phyloP scores from a whole-genome alignment of 2,113 vertebrate species.

The Etheostoma spectabile region DNA sequence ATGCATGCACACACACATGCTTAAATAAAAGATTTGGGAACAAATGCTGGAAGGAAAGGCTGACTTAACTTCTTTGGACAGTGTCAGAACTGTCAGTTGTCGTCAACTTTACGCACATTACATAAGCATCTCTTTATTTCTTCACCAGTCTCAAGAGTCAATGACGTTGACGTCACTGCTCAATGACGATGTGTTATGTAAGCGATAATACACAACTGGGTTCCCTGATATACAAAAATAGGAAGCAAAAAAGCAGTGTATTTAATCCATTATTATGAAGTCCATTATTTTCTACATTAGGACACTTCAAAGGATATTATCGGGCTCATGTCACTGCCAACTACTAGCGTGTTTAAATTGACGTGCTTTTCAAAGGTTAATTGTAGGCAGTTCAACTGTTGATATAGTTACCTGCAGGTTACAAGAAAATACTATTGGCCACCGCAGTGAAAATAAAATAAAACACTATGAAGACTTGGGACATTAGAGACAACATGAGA shows the following conservation, averaged over 20 bases:
- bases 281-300: not conserved
- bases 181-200: constrained; percentile 32
- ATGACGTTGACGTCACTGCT: not conserved
- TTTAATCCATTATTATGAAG: not conserved
- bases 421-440: not conserved
- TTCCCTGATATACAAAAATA: not conserved
- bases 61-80: constrained; percentile 72
- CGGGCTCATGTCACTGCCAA: not conserved
- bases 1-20: constrained; percentile 15
- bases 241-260: not conserved
- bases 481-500: not conserved
- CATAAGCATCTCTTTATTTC: constrained; percentile 54
- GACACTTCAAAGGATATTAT: not conserved
- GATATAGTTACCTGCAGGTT: constrained; percentile 1
- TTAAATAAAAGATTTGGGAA: constrained; percentile 37
- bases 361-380: too few species aligned
- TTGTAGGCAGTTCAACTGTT: not conserved
- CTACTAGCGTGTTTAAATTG: not conserved
- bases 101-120: constrained; percentile 61
- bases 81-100: constrained; percentile 65
- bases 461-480: not conserved
- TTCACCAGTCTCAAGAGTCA: constrained; percentile 22
- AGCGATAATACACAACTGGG: constrained; percentile 26
- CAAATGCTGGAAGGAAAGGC: constrained; percentile 64
- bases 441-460: not conserved